Percentiles rank a stretch among this genome's conserved stretches.
phyloP scores from a whole-genome alignment of 2,888 invertebrate species.

The Lithodes maja region DNA sequence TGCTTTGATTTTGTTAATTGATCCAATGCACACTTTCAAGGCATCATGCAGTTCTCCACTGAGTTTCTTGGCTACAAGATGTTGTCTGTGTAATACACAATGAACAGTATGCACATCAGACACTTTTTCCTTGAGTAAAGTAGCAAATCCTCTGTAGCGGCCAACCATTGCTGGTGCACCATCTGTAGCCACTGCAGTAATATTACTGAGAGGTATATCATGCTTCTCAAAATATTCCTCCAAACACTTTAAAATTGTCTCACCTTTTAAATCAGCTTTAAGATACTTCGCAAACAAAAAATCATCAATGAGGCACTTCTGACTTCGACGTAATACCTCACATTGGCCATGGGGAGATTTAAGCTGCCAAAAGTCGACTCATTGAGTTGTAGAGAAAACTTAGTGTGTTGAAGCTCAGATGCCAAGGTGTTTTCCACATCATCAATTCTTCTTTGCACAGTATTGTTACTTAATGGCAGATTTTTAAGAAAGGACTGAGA shows the following conservation, averaged over 20 bases:
- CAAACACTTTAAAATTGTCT: conserved; percentile 44
- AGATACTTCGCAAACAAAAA: conserved; percentile 51
- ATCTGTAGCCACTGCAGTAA: conserved; percentile 27
- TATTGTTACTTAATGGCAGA: conserved; percentile 34
- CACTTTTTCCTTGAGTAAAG: background rate
- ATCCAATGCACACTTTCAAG: background rate
- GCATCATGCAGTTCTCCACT: conserved; percentile 28
- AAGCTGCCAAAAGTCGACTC: conserved; percentile 24
- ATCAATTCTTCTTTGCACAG: conserved; percentile 33
- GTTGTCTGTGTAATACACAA: conserved; percentile 14
- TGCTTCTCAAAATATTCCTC: conserved; percentile 45
- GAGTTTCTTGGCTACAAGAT: conserved; percentile 24
- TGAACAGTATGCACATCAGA: conserved; percentile 20
- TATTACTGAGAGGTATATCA: conserved; percentile 44
- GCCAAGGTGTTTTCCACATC: conserved; percentile 43
- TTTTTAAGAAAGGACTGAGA: conserved; percentile 30
- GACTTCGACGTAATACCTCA: conserved; percentile 31
- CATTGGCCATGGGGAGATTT: conserved; percentile 50
- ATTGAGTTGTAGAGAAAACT: conserved; percentile 47
- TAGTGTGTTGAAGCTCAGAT: conserved; percentile 38
- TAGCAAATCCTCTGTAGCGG: background rate
- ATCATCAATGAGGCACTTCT: conserved; percentile 39
- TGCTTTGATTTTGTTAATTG: too few species aligned
- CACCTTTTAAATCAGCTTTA: conserved; percentile 45
- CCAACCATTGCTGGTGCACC: background rate